phyloP scores from a whole-genome alignment of 1,140 invertebrate species.

The Drosophila sturtevanti region DNA sequence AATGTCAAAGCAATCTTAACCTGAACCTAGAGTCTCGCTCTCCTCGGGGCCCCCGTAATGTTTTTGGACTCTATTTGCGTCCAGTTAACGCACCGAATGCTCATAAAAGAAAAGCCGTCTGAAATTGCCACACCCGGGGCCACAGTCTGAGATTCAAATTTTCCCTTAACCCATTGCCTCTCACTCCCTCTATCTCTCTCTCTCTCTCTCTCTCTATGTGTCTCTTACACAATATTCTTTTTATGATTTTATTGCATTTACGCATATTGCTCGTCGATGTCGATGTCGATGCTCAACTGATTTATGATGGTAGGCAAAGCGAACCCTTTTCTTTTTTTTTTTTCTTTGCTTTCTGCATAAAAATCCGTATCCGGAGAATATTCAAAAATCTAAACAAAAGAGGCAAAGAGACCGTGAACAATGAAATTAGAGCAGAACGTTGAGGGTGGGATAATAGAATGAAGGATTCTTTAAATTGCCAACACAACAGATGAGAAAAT shows the following conservation, averaged over 20 bases:
- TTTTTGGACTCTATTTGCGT: conserved; percentile 70
- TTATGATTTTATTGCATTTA: conserved; percentile 81
- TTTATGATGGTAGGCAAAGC: conserved; percentile 63
- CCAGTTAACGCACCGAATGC: conserved; percentile 68
- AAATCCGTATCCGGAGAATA: conserved; percentile 31
- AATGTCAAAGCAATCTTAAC: conserved; percentile 41
- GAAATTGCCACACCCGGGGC: conserved; percentile 25
- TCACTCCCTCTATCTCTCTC: conserved; percentile 38
- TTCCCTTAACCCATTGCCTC: conserved; percentile 61
- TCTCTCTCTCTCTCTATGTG: background rate
- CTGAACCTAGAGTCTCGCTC: background rate
- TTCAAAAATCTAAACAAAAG: conserved; percentile 71
- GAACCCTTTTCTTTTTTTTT: conserved; percentile 40
- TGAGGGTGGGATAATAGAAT: conserved; percentile 59
- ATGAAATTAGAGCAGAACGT: conserved; percentile 76
- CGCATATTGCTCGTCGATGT: conserved; percentile 63
- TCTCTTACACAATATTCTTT: conserved; percentile 67
- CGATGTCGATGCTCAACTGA: conserved; percentile 69
- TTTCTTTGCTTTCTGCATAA: background rate
- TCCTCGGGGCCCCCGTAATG: conserved; percentile 29
- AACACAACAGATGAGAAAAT: no score
- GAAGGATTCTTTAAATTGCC: background rate
- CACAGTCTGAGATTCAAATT: conserved; percentile 67
- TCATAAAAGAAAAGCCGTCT: conserved; percentile 70
- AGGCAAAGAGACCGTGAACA: conserved; percentile 72